Percentiles rank a stretch among this genome's conserved stretches.
Conservation (phyloP, 2,113 vertebrate genomes). For the Dissostichus mawsoni region DNA sequence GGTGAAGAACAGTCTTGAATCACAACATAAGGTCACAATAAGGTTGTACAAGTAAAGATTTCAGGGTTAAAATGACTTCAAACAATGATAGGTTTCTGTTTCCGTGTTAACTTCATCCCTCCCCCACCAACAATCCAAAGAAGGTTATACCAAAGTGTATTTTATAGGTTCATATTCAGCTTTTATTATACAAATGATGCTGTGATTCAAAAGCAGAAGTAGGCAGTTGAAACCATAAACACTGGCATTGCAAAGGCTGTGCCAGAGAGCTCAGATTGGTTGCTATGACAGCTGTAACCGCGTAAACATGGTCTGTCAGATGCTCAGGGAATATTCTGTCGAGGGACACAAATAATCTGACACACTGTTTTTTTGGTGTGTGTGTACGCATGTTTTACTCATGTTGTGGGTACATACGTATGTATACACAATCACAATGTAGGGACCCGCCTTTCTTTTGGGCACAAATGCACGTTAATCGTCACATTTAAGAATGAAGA, state of each 20-base stretch:
- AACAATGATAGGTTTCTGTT: not conserved
- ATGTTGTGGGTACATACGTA: too few relatives aligned
- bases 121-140: too few relatives aligned
- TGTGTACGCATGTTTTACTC: constrained; percentile 17
- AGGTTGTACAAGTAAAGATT: not conserved
- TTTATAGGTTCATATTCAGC: not conserved
- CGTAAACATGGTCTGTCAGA: constrained; percentile 16
- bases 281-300: constrained; percentile 60
- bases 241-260: not conserved
- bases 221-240: not conserved
- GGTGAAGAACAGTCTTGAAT: not conserved
- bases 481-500: too few relatives aligned
- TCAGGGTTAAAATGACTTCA: not conserved
- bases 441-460: too few relatives aligned
- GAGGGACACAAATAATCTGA: constrained; percentile 19
- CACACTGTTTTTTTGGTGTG: not conserved
- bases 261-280: constrained; percentile 27
- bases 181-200: too few relatives aligned
- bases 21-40: not conserved
- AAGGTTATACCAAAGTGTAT: too few relatives aligned
- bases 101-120: not conserved
- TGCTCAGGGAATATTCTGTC: constrained; percentile 47
- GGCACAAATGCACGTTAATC: too few relatives aligned
- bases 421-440: too few relatives aligned
- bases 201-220: not conserved